Base-by-base conservation (phyloP, 2,113 vertebrate species). In the Crotalus tigris region DNA sequence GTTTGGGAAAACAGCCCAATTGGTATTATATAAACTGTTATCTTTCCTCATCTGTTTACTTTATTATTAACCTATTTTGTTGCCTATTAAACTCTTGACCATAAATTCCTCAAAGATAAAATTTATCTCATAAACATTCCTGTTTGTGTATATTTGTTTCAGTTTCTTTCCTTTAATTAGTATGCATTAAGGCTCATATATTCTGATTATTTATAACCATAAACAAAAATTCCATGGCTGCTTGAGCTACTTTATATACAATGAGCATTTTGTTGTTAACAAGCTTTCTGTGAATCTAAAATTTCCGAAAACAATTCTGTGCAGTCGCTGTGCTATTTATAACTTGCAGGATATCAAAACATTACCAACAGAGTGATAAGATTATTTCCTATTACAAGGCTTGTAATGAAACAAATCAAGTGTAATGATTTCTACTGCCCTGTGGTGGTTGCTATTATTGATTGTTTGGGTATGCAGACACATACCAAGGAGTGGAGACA, bases 341-440 rank as follows among this genome's bases (percentile, higher is more conserved):
- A 90, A n/a, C 33, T 92, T 64, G 92, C 51, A n/a, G 1, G 24
- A 58, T 10, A 15, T 90, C 93, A 4, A 10, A 88, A 19, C 58
- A 2, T 21, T 89, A 92, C 44, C 59, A 93, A 89, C 90, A 91
- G 54, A 93, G 59, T 90, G 64, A 55, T 90, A 33, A 89, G 15
- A 91, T 94, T 2, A 2, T 91, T 95, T 29, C 1, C 85, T 49
- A 51, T 87, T 87, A 93, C 0, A 57, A 6, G 54, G 15, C 46
- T 94, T 92, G 81, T 89, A 88, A 93, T 94, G 88, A 94, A 88
- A 92, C n/a, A 92, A 94, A 90, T 94, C 87, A 88, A 53, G 90
- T 69, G 59, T 90, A 94, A 93, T 94, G 94, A 93, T 92, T 93
- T 64, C 90, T 89, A 5, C 49, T 3, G 0, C 26, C 89, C 90